Base-by-base conservation (phyloP, 2,888 invertebrate genomes). In the Leistus spinibarbis region DNA sequence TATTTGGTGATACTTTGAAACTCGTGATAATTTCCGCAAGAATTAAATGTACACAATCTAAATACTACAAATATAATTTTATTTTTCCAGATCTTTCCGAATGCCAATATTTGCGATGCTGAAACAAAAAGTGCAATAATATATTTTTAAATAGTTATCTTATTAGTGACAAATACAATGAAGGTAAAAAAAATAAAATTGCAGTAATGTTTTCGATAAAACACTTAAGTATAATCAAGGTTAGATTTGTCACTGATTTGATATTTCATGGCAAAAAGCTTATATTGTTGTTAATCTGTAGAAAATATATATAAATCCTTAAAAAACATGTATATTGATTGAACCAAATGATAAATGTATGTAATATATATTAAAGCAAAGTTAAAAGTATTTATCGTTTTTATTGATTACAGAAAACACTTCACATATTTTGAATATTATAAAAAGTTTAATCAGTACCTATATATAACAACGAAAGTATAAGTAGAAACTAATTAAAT, bases 61-160 rank as follows among this genome's bases (percentile, higher is more conserved):
- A 40, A 40, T 40, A 40, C 10, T 40, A n/a, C n/a, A 40, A 40
- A 40, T 40, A 7, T 0, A 40, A 40, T 40, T 2, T 10, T 40
- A 40, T 40, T 40, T 40, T 40, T 72, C 13, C 72, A 72, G 72
- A 16, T 66, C 19, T 66, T 17, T 53, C n/a, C 64, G 24, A 56
- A 20, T 72, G 7, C 54, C 72, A 57, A 7, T 54, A 27, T 65
- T 72, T 72, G 56, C 72, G 56, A 64, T 72, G 10, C 23, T 71
- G n/a, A 72, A 72, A 57, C 57, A 72, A 53, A 72, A 72, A 70
- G 70, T 70, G 70, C 70, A 70, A 62, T 70, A 70, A 70, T 40
- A n/a, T 19, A n/a, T 16, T 54, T 54, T 53, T 22, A 22, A 23
- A 10, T 20, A 70, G 27, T 17, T 63, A 62, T 70, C 63, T 54